Base-by-base conservation (phyloP, 2,797 vertebrate genomes). In the Tolypeutes matacus region DNA sequence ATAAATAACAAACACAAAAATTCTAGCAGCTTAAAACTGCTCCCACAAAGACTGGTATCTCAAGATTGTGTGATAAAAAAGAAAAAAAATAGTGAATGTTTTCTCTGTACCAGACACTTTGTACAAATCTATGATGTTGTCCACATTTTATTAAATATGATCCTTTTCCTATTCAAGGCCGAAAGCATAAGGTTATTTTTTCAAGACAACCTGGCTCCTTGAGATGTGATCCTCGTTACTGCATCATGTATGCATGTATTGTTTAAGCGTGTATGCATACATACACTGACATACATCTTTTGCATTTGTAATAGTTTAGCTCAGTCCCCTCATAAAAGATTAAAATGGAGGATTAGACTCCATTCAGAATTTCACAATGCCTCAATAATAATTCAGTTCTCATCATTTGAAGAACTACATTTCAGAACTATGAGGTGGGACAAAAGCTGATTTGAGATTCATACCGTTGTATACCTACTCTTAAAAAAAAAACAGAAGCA, bases 401-500 rank as follows among this genome's bases (percentile, higher is more conserved):
- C 96, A 96, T 67, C 89, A 36, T 9, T 23, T 97, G 93, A 73
- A 97, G 70, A 96, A 95, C 51, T 84, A 25, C 70, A 78, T 97
- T 96, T 97, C 56, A 97, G 86, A 95, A 93, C 94, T 93, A 51
- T 53, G 91, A 78, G 51, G 29, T 96, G 25, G 6, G 72, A 95
- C 53, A 97, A 96, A 97, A 93, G 95, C 73, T 97, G 90, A 97
- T 97, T 97, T 97, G 85, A 96, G 92, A 89, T 97, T 97, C 93
- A 96, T 95, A 96, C 95, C 23, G 51, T 89, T 97, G 84, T 94
- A 95, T 96, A 95, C 97, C 91, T 97, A 96, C 86, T 82, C 9
- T 95, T 76, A 62, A 94, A 20, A 60, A 85, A 72, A 58, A 91
- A 77, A 93, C 78, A 81, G 31, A 58, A 77, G 53, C 67, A 97